phyloP scores from a whole-genome alignment of 2,113 vertebrate genomes.

The Suricata suricatta region DNA sequence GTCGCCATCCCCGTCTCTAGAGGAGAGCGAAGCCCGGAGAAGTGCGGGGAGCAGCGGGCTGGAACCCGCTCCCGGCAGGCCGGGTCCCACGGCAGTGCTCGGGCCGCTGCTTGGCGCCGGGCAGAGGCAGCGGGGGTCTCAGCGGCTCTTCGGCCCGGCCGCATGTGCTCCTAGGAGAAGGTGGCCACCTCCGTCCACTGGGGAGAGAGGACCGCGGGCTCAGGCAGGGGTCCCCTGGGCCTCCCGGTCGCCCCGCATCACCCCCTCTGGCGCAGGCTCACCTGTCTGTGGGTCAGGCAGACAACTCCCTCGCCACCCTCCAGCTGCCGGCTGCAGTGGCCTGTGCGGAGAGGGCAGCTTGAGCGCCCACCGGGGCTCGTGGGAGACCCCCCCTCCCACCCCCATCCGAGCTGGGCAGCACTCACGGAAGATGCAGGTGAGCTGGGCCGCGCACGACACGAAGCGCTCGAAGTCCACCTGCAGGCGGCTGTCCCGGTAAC shows the following conservation, averaged over 20 bases:
- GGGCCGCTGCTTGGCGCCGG: accelerated
- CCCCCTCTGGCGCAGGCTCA: background rate
- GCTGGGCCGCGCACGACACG: constrained; percentile 56
- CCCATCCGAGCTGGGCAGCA: accelerated
- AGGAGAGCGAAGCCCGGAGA: background rate
- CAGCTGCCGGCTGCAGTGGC: constrained; percentile 72
- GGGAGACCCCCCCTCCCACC: background rate
- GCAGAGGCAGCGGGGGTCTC: background rate
- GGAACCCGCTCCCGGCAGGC: background rate
- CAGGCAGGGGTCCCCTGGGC: accelerated
- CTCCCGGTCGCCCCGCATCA: accelerated
- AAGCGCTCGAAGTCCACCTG: constrained; percentile 70
- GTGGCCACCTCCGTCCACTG: constrained; percentile 72
- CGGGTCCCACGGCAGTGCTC: accelerated
- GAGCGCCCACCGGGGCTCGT: accelerated
- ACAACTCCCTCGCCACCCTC: constrained; percentile 56
- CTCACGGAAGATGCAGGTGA: constrained; percentile 73
- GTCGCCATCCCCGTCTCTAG: accelerated
- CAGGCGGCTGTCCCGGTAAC: constrained; percentile 71
- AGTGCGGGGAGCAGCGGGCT: background rate
- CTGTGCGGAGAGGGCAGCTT: constrained; percentile 4
- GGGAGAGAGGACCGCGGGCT: accelerated
- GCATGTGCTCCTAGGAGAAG: constrained; percentile 54
- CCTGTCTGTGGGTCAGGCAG: constrained; percentile 71
- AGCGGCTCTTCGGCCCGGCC: background rate